Evolutionary conservation across 2,888 invertebrate genomes (phyloP).

Genomic region (Acholoe squamosa): DNA sequence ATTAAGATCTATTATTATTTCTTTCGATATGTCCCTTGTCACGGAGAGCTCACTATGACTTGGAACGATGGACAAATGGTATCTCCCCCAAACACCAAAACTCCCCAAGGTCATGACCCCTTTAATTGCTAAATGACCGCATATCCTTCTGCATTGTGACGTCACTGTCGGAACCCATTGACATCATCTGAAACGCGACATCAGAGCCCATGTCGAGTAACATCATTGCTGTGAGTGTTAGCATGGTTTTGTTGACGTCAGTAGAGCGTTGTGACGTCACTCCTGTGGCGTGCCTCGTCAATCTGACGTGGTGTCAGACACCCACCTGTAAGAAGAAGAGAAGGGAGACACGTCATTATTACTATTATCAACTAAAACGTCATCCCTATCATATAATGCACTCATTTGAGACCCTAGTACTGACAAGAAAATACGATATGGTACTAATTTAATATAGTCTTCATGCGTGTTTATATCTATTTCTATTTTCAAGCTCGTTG

Average conservation of each 20-base stretch:
- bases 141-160: neutral
- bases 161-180: neutral
- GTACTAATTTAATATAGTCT: too few species aligned
- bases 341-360: neutral
- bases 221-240: neutral
- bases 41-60: neutral
- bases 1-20: neutral
- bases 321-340: neutral
- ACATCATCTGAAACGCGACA: slow-evolving; percentile 16
- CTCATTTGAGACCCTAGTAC: too few species aligned
- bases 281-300: neutral
- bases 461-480: too few species aligned
- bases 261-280: neutral
- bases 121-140: neutral
- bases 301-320: neutral
- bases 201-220: neutral
- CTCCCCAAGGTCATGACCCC: neutral
- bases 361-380: neutral
- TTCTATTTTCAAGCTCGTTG: too few species aligned
- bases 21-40: neutral
- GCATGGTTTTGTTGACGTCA: neutral
- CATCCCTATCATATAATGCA: neutral
- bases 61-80: neutral
- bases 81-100: neutral
- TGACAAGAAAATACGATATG: too few species aligned